Evolutionary conservation across 2,113 vertebrate genomes (phyloP).

Genomic region (Plecturocebus donacophilus): DNA sequence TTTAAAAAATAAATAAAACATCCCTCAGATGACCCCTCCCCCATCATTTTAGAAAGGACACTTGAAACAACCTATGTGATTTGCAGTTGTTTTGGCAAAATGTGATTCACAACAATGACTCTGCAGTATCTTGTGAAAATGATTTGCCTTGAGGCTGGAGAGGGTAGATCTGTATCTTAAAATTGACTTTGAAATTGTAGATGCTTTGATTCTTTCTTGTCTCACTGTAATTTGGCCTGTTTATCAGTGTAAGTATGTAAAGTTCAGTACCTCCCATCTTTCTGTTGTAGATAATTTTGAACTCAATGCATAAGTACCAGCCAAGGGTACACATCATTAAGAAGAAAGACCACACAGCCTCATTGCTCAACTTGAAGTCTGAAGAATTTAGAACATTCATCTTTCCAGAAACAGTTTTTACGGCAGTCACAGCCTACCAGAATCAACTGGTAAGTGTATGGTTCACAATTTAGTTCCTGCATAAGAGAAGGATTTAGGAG

Average conservation of each 20-base stretch:
- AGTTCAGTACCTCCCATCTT: neutral
- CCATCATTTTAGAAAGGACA: neutral
- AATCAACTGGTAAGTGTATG: slow-evolving; percentile 95
- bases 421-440: slow-evolving; percentile 98
- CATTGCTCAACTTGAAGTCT: slow-evolving; percentile 97
- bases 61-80: neutral
- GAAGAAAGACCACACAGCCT: slow-evolving; percentile 99
- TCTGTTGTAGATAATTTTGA: slow-evolving; percentile 94
- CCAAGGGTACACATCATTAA: slow-evolving; percentile 99
- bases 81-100: neutral
- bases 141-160: neutral
- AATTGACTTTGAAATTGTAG: neutral
- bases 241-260: neutral
- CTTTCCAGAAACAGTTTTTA: slow-evolving; percentile 98
- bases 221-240: neutral
- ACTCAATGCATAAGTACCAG: slow-evolving; percentile 99
- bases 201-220: neutral
- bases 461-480: neutral
- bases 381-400: slow-evolving; percentile 99
- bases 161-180: neutral
- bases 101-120: neutral
- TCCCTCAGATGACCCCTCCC: neutral
- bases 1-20: neutral
- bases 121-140: neutral
- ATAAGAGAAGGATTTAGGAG: neutral